Base-by-base conservation (phyloP, 2,888 invertebrate species). In the Spodoptera littoralis region DNA sequence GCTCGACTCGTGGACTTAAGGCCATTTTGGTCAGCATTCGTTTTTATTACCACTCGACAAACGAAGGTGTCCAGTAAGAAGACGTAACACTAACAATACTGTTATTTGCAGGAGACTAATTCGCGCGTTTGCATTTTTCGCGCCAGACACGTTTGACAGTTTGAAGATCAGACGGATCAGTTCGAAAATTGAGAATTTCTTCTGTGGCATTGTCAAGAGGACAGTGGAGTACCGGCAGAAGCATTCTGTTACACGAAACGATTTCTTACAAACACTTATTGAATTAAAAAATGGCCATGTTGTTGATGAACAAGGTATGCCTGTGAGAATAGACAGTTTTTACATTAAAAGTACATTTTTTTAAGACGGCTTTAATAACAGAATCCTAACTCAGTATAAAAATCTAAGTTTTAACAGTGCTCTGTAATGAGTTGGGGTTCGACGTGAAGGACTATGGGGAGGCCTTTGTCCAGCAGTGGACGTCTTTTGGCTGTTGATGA, bases 261-360 rank as follows among this genome's bases (percentile, higher is more conserved):
- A 96, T 79, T 95, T 95, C 77, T 81, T 96, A 63, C 95, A 96
- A 80, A 88, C 95, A 4, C 85, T 96, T 9, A 95, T 95, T 47
- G 92, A 95, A 49, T 79, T 95, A 69, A 94, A 91, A 75, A 92
- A 94, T 73, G 88, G 84, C 42, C 80, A 83, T 73, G 76, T 78
- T 43, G 79, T 80, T 50, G 83, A 83, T 49, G 83, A 86, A 57
- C 84, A 85, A 86, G 90, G 89, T 73, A 76, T 24, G 73, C 90
- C 83, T 45, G 55, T 70, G 46, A 48, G 42, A 55, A 24, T 27
- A 27, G 27, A 27, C 5, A 27, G 4, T 0, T 27, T 27, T 27
- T 27, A 27, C 27, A 4, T 27, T 27, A 27, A 18, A 27, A 27
- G 27, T n/a, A n/a, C n/a, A n/a, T n/a, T n/a, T n/a, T n/a, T n/a